These are phyloP conservation scores for Phengaris alcon DNA, from an alignment of 2,888 invertebrate species.

Conservation along the genomic window DNA sequence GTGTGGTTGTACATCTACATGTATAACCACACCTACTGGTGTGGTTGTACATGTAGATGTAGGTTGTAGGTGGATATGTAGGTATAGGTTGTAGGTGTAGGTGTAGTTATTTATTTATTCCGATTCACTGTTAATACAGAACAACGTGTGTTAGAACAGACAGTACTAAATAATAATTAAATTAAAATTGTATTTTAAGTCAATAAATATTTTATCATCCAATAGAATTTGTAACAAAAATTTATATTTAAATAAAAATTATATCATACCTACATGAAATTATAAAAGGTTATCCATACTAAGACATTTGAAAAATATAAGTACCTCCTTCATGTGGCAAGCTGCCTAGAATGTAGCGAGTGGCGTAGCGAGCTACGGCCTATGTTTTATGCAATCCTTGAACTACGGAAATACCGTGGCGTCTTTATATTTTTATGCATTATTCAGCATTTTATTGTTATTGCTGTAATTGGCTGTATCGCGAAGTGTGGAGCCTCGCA, in stretches of 20 bases:
- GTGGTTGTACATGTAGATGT: too few relatives aligned
- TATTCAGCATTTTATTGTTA: slow-evolving; percentile 18
- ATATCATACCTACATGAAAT: background rate
- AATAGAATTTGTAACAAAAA: background rate
- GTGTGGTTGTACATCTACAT: too few relatives aligned
- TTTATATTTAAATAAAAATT: too few relatives aligned
- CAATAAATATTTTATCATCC: background rate
- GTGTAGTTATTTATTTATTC: too few relatives aligned
- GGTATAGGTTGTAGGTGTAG: too few relatives aligned
- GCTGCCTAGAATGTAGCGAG: slow-evolving; percentile 56
- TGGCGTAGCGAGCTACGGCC: slow-evolving; percentile 40
- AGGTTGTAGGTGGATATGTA: too few relatives aligned
- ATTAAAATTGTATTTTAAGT: too few relatives aligned
- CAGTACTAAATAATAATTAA: too few relatives aligned
- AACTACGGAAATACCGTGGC: slow-evolving; percentile 40
- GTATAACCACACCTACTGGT: too few relatives aligned
- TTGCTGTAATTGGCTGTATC: slow-evolving; percentile 14
- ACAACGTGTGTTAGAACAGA: too few relatives aligned
- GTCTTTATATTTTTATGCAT: slow-evolving; percentile 32
- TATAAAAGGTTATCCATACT: slow-evolving; percentile 6
- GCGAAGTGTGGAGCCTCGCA: background rate
- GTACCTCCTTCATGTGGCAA: slow-evolving; percentile 59
- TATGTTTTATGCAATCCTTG: slow-evolving; percentile 40
- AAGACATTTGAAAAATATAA: slow-evolving; percentile 10
- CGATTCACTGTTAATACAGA: too few relatives aligned